Percentiles rank a stretch among this genome's conserved stretches.
Conservation (phyloP, 2,888 invertebrate species). For the Allolobophora icterica region DNA sequence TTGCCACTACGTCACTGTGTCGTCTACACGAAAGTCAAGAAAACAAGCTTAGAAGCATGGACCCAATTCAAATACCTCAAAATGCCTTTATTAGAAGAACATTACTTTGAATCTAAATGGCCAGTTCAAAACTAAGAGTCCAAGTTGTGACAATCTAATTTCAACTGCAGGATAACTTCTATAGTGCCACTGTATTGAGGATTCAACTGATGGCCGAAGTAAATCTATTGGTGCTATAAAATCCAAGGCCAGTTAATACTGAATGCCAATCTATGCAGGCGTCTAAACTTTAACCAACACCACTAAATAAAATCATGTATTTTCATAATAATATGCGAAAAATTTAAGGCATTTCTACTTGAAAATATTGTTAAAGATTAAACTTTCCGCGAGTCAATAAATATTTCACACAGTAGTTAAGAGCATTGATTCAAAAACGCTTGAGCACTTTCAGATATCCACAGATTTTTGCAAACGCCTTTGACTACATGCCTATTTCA, state of each 20-base stretch:
- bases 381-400: too few relatives aligned
- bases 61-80: too few relatives aligned
- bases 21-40: neutral
- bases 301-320: neutral
- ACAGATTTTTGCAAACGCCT: too few relatives aligned
- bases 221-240: neutral
- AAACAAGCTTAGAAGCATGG: too few relatives aligned
- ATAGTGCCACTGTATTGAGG: neutral
- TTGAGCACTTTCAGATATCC: too few relatives aligned
- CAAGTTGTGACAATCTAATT: too few relatives aligned
- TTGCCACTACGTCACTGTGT: neutral
- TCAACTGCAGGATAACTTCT: neutral
- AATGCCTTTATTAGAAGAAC: too few relatives aligned
- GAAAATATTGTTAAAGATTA: neutral
- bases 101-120: too few relatives aligned
- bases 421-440: neutral
- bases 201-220: neutral
- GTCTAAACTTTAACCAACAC: neutral
- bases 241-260: neutral
- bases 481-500: too few relatives aligned
- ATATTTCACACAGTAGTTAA: neutral
- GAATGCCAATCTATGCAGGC: neutral
- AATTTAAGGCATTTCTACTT: neutral
- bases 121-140: too few relatives aligned
- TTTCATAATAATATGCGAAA: neutral